These are phyloP conservation scores for Diadegma fenestrale DNA, from an alignment of 2,888 invertebrate species.

Conservation along the genomic window DNA sequence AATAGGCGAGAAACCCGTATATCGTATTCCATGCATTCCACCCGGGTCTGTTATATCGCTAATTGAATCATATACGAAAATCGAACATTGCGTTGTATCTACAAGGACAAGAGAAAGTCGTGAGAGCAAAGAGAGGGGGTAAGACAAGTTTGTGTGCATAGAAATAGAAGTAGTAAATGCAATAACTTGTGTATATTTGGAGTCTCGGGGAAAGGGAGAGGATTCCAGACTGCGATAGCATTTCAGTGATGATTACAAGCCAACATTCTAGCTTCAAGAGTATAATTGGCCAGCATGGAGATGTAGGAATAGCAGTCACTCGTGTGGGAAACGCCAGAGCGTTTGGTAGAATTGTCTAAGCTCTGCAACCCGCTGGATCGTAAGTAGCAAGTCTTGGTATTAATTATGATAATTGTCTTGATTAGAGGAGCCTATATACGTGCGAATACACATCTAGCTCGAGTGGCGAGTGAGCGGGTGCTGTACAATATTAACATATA, in stretches of 20 bases:
- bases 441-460: slow-evolving; percentile 9
- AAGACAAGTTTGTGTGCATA: background rate
- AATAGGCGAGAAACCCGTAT: slow-evolving; percentile 31
- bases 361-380: background rate
- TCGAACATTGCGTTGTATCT: slow-evolving; percentile 33
- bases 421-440: slow-evolving; percentile 57
- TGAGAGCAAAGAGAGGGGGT: background rate
- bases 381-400: slow-evolving; percentile 47
- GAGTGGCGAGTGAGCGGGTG: slow-evolving; percentile 16
- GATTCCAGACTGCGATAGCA: background rate
- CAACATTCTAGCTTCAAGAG: slow-evolving; percentile 29
- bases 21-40: slow-evolving; percentile 16
- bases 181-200: slow-evolving; percentile 6
- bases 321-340: slow-evolving; percentile 1
- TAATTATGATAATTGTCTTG: slow-evolving; percentile 67
- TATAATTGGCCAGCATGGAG: slow-evolving; percentile 37
- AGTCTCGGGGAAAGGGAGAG: slow-evolving; percentile 9
- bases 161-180: background rate
- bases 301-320: slow-evolving; percentile 6
- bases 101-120: slow-evolving; percentile 36
- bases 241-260: slow-evolving; percentile 45
- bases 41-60: slow-evolving; percentile 21
- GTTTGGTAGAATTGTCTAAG: slow-evolving; percentile 2
- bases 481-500: slow-evolving; percentile 26
- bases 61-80: slow-evolving; percentile 50